Evolutionary conservation across 2,888 invertebrate genomes (phyloP).

Genomic region (Hirtodrosophila histrioides): DNA sequence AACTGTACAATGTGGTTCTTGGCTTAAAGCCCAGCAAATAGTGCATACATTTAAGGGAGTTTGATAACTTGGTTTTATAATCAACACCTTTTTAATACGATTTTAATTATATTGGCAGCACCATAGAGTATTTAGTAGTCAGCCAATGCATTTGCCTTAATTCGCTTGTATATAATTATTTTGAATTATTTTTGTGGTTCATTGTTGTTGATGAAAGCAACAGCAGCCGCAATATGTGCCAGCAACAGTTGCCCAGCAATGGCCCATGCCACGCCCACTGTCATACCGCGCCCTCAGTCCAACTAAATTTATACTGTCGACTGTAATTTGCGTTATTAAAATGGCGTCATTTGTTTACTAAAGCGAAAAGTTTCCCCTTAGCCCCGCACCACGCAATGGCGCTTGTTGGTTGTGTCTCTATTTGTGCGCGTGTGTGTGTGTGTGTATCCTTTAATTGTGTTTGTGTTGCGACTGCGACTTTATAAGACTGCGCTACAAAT

Average conservation of each 20-base stretch:
- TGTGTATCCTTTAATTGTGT: slow-evolving; percentile 49
- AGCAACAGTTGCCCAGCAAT: slow-evolving; percentile 68
- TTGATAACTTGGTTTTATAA: too few species aligned
- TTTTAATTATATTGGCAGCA: neutral
- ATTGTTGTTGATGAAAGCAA: slow-evolving; percentile 27
- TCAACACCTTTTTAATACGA: neutral
- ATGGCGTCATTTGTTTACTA: slow-evolving; percentile 75
- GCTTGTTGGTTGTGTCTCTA: slow-evolving; percentile 8
- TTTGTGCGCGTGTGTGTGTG: neutral
- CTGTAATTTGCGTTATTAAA: slow-evolving; percentile 76
- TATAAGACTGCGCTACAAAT: slow-evolving; percentile 18
- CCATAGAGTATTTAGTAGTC: slow-evolving; percentile 1
- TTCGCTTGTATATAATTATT: slow-evolving; percentile 37
- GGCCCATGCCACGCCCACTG: slow-evolving; percentile 11
- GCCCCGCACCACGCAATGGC: neutral
- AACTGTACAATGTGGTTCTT: too few species aligned
- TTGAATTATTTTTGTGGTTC: slow-evolving; percentile 26
- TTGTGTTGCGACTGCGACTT: slow-evolving; percentile 25
- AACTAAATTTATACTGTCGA: slow-evolving; percentile 65
- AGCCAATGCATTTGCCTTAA: neutral
- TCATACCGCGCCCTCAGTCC: neutral
- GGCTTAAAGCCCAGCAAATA: too few species aligned
- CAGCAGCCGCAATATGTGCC: slow-evolving; percentile 63
- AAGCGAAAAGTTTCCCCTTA: slow-evolving; percentile 51
- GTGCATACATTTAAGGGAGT: too few species aligned